Conservation (phyloP, 1,140 invertebrate genomes). For the Pseudomyrmex gracilis region DNA sequence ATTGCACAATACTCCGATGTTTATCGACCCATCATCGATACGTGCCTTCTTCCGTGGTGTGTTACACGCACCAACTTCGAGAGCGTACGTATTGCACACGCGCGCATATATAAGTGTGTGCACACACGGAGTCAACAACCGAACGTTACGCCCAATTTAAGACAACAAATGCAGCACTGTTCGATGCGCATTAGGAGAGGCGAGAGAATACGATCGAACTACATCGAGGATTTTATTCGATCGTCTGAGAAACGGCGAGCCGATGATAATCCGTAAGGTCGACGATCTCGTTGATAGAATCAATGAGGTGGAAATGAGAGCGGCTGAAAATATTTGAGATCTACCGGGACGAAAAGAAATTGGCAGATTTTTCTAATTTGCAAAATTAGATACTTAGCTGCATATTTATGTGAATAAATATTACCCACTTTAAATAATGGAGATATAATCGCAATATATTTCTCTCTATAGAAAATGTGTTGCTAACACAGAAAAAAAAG, state of each 20-base stretch:
- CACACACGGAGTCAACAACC: slow-evolving; percentile 80
- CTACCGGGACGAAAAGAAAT: background rate
- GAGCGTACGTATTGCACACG: slow-evolving; percentile 11
- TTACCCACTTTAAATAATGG: too few relatives aligned
- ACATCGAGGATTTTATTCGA: slow-evolving; percentile 71
- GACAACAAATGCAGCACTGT: slow-evolving; percentile 77
- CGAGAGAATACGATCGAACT: slow-evolving; percentile 65
- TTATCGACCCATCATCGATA: slow-evolving; percentile 84
- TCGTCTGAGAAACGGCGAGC: slow-evolving; percentile 48
- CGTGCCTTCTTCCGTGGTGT: slow-evolving; percentile 69
- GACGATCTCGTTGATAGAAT: slow-evolving; percentile 29
- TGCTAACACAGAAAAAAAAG: background rate
- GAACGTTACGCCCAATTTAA: slow-evolving; percentile 84
- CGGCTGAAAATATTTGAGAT: slow-evolving; percentile 43
- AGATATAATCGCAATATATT: background rate
- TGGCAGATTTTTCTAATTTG: background rate
- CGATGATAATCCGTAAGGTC: slow-evolving; percentile 39
- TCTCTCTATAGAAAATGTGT: background rate
- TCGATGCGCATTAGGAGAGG: slow-evolving; percentile 79
- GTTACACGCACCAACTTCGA: background rate
- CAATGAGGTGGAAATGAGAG: slow-evolving; percentile 43
- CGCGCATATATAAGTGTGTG: slow-evolving; percentile 52
- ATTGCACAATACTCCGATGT: slow-evolving; percentile 84
- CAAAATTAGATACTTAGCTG: background rate
- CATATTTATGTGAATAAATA: background rate